Percentiles rank a stretch among this genome's conserved stretches.
These are phyloP conservation scores for Drosophila orosa DNA, from an alignment of 1,140 invertebrate species.

Conservation along the genomic window DNA sequence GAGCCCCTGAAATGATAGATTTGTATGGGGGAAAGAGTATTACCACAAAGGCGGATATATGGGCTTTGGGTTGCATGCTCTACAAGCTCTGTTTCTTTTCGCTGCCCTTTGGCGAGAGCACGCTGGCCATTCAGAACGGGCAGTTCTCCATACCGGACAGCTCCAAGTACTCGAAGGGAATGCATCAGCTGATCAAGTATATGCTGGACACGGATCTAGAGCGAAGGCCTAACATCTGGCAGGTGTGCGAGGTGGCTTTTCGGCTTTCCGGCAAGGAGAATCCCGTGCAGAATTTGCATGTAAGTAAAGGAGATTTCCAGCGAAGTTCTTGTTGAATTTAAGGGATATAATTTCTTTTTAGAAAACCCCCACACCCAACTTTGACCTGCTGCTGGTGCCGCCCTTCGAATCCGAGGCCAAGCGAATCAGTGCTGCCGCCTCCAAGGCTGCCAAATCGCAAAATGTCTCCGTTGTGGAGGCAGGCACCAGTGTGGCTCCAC, in stretches of 20 bases:
- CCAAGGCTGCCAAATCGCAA: slow-evolving; percentile 83
- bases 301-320: slow-evolving; percentile 83
- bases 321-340: neutral
- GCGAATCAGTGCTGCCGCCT: slow-evolving; percentile 85
- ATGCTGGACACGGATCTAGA: slow-evolving; percentile 94
- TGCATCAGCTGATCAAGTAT: slow-evolving; percentile 89
- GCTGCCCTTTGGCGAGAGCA: slow-evolving; percentile 96
- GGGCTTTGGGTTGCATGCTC: slow-evolving; percentile 95
- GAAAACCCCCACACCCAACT: slow-evolving; percentile 88
- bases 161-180: slow-evolving; percentile 89
- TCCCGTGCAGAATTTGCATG: slow-evolving; percentile 93
- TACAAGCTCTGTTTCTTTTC: slow-evolving; percentile 97
- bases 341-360: slow-evolving; percentile 59
- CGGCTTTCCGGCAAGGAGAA: slow-evolving; percentile 89
- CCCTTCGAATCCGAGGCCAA: slow-evolving; percentile 88
- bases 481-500: slow-evolving; percentile 92
- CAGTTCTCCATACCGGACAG: slow-evolving; percentile 94
- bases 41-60: slow-evolving; percentile 96
- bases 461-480: slow-evolving; percentile 86
- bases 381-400: slow-evolving; percentile 88
- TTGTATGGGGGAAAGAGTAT: slow-evolving; percentile 94
- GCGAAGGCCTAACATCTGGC: slow-evolving; percentile 94
- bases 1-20: slow-evolving; percentile 98
- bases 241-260: slow-evolving; percentile 93
- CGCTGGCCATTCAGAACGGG: slow-evolving; percentile 96